Evolutionary conservation across 2,888 invertebrate genomes (phyloP), one percentile per base, ranked within the genome.

Genomic region (Chironomus tentans): DNA sequence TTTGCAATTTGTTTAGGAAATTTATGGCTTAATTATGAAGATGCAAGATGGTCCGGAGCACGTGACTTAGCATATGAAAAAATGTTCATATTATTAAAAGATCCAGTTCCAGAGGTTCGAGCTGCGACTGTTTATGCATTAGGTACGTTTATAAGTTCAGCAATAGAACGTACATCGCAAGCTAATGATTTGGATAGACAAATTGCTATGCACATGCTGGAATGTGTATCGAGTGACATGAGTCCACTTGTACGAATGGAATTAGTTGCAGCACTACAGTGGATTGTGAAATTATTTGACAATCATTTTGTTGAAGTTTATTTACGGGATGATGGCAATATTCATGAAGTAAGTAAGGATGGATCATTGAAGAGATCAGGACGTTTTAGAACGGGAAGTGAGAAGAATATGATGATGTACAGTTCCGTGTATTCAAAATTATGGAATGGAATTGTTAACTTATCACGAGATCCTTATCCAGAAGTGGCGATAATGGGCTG

Each of bases 1-100:
- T 87, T 97, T 77, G 93, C 95, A 78, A 90, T 98, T 78, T 95
- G 95, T 81, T 88, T 99, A 78, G 98, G 95, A 28, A 87, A 92
- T 77, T 86, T 95, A 78, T 97, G 97, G 97, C 91, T 93, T 80
- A 91, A 92, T 81, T 94, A 91, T 82, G 94, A 95, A 80, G 90
- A 90, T 80, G 93, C 93, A 5, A 88, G 94, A 78, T 98, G 98
- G 98, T 94, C 94, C 77, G 98, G 97, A 18, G 97, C 95, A 22
- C 86, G 98, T 12, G 97, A 97, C 83, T 90, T 92, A 79, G 97
- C 98, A n/a, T 97, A 97, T 83, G 98, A 98, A 83, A 97, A 98
- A 84, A 87, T 98, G 12, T 93, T 91, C 81, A 88, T 87, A 70
- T 85, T 97, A 78, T 85, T 98, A 73, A 87, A 87, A 77, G 96